Evolutionary conservation across 1,140 invertebrate genomes (phyloP), one percentile per base, ranked within the genome.

Genomic region (Philaenus spumarius): DNA sequence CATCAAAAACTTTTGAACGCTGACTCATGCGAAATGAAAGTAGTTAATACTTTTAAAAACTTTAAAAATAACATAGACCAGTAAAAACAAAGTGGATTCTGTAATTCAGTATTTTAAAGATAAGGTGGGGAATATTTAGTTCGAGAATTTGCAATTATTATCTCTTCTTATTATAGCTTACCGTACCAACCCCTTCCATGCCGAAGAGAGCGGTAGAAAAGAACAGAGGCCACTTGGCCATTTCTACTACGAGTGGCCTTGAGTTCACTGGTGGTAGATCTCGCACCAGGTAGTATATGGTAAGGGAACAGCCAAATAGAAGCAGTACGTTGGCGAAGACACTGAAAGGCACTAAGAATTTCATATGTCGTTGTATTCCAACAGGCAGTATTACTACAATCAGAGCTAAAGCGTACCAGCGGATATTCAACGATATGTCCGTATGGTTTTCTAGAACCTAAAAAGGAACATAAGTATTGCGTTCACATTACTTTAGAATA

Each of bases 111-210:
- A n/a, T n/a, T n/a, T n/a, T n/a, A n/a, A n/a, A n/a, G n/a, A n/a
- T n/a, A n/a, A n/a, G n/a, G n/a, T n/a, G n/a, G n/a, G n/a, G n/a
- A n/a, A n/a, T n/a, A n/a, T n/a, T n/a, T n/a, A n/a, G n/a, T n/a
- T n/a, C n/a, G n/a, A n/a, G n/a, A n/a, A n/a, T n/a, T n/a, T n/a
- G n/a, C n/a, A n/a, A n/a, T n/a, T n/a, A n/a, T n/a, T n/a, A n/a
- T n/a, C n/a, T n/a, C n/a, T n/a, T n/a, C n/a, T n/a, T n/a, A n/a
- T n/a, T n/a, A n/a, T n/a, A n/a, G n/a, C 61, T 72, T 64, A 77
- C 86, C n/a, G 84, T 83, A 39, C 86, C 86, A 60, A 89, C 88
- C 1, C 83, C 86, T 72, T 88, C 86, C 77, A 89, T 87, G 9
- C 86, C 85, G 66, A 88, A 89, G 54, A 89, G 79, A 0, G 86